A percentile compares a stretch with the other conserved stretches of the same genome.
Evolutionary conservation across 2,888 invertebrate genomes (phyloP).

Genomic region (Tetragonisca angustula): DNA sequence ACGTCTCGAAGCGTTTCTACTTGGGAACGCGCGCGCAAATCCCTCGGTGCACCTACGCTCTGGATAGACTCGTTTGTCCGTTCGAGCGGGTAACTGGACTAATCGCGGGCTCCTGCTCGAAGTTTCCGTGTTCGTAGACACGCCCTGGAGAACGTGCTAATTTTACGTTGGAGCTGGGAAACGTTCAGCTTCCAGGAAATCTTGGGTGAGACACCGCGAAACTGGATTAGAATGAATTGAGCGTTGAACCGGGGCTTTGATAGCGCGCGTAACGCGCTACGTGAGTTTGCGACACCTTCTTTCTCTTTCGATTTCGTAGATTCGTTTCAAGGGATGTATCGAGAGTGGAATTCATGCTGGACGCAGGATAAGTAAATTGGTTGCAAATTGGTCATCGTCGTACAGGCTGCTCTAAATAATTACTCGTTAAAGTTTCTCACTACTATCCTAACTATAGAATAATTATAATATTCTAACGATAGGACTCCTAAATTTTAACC

Average conservation of each 20-base stretch:
- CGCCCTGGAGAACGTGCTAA: neutral
- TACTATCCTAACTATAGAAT: no score
- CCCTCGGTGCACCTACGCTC: conserved; percentile 48
- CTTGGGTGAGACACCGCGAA: no score
- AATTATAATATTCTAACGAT: no score
- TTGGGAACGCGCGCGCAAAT: conserved; percentile 12
- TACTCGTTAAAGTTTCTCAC: neutral
- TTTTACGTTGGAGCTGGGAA: neutral
- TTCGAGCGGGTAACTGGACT: neutral
- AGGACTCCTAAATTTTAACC: no score
- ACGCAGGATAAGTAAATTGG: no score
- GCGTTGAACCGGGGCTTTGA: no score
- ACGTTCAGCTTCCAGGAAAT: neutral
- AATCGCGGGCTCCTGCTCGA: neutral
- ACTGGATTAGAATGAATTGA: no score
- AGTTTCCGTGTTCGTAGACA: neutral
- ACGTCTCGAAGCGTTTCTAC: conserved; percentile 5
- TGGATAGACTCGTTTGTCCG: conserved; percentile 21
- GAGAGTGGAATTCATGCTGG: no score
- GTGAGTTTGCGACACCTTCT: no score
- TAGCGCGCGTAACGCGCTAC: no score
- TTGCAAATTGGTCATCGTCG: neutral
- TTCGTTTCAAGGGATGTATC: no score
- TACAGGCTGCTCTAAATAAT: neutral
- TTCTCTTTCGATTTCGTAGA: no score